A percentile compares a stretch with the other conserved stretches of the same genome.
phyloP scores from a whole-genome alignment of 1,140 invertebrate genomes.

The Drosophila littoralis region DNA sequence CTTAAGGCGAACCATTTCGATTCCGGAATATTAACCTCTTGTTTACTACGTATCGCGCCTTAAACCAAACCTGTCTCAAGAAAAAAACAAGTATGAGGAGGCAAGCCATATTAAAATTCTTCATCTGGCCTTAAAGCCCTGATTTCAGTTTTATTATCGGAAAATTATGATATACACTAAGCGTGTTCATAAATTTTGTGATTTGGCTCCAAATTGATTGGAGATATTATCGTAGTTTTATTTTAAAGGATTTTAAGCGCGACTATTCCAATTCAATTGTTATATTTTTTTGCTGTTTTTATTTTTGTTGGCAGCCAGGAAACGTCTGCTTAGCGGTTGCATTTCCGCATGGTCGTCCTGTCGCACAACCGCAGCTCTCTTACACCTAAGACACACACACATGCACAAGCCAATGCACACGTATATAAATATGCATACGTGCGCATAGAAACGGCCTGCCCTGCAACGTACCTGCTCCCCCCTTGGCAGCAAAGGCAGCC shows the following conservation, averaged over 20 bases:
- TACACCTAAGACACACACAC: constrained; percentile 8
- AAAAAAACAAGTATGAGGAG: too few species aligned
- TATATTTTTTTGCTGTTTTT: background rate
- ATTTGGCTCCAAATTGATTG: background rate
- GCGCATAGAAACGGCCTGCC: constrained; percentile 7
- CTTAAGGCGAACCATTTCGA: too few species aligned
- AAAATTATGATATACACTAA: too few species aligned
- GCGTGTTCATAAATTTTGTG: too few species aligned
- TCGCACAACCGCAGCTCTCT: constrained; percentile 3
- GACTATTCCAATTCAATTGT: background rate
- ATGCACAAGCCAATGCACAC: constrained; percentile 29
- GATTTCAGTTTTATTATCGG: too few species aligned
- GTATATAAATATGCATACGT: constrained; percentile 58
- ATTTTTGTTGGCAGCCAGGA: constrained; percentile 42
- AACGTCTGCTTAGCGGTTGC: constrained; percentile 63
- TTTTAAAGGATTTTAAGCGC: background rate
- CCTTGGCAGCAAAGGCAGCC: background rate
- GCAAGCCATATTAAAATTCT: too few species aligned
- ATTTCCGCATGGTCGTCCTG: constrained; percentile 41
- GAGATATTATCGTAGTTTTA: background rate
- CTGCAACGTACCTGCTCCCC: background rate
- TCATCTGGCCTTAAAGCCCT: too few species aligned
- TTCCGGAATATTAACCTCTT: too few species aligned
- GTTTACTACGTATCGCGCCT: too few species aligned
- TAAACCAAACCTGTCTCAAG: too few species aligned